Conservation (phyloP, 2,888 invertebrate species). For the Eledona agricola region DNA sequence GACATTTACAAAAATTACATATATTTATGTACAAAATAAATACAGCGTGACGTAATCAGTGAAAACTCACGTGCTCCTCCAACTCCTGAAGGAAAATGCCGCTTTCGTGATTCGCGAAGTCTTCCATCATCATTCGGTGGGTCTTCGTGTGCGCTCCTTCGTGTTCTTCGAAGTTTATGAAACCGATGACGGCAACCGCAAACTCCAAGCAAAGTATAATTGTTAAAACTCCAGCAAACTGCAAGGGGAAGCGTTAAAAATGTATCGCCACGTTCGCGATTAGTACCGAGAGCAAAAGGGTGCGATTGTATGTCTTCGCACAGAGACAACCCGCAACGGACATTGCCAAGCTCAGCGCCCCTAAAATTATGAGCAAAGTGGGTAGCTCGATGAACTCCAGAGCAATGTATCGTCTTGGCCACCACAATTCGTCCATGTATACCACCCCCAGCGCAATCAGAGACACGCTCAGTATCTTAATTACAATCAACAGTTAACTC, state of each 20-base stretch:
- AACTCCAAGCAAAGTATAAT: constrained; percentile 74
- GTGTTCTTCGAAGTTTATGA: constrained; percentile 61
- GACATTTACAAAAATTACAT: constrained; percentile 2
- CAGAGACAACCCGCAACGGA: constrained; percentile 49
- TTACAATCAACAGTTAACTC: constrained; percentile 9
- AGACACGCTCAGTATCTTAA: constrained; percentile 50
- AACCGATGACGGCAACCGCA: constrained; percentile 70
- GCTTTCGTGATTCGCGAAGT: constrained; percentile 28
- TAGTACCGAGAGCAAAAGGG: constrained; percentile 45
- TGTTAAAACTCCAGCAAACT: constrained; percentile 75
- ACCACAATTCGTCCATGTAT: constrained; percentile 48
- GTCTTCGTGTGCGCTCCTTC: constrained; percentile 56
- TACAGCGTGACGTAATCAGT: constrained; percentile 9
- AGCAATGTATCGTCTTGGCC: constrained; percentile 44
- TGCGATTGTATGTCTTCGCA: constrained; percentile 45
- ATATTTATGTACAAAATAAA: constrained; percentile 13
- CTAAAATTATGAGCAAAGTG: constrained; percentile 71
- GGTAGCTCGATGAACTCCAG: constrained; percentile 64
- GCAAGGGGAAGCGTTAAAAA: constrained; percentile 49
- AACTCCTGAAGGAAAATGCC: constrained; percentile 38
- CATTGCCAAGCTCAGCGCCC: constrained; percentile 66
- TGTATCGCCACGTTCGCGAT: constrained; percentile 4
- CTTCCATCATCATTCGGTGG: constrained; percentile 39
- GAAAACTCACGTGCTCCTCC: constrained; percentile 47
- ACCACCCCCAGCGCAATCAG: constrained; percentile 49